phyloP scores from a whole-genome alignment of 2,888 invertebrate species.

The Geotrupes spiniger region DNA sequence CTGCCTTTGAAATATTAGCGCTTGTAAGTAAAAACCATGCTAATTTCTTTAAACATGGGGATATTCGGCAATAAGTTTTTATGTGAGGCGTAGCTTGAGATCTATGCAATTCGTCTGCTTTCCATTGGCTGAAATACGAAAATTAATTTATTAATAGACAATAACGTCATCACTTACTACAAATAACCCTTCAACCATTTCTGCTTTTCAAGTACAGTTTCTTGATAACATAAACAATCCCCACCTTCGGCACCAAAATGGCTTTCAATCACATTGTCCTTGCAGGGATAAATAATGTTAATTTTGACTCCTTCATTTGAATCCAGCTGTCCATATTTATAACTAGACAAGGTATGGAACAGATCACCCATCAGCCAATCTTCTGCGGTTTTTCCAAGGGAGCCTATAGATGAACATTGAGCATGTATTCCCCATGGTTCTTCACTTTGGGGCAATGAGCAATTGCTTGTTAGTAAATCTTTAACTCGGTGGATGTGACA shows the following conservation, averaged over 20 bases:
- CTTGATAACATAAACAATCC: slow-evolving; percentile 80
- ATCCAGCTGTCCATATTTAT: slow-evolving; percentile 55
- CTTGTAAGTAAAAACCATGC: slow-evolving; percentile 89
- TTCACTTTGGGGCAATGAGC: slow-evolving; percentile 49
- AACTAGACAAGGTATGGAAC: slow-evolving; percentile 59
- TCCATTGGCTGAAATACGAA: slow-evolving; percentile 72
- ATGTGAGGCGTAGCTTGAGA: slow-evolving; percentile 91
- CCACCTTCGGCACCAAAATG: slow-evolving; percentile 84
- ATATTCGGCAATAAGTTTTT: slow-evolving; percentile 81
- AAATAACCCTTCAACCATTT: slow-evolving; percentile 75
- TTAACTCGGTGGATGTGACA: slow-evolving; percentile 59
- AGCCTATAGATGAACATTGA: slow-evolving; percentile 91
- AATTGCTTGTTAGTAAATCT: slow-evolving; percentile 64
- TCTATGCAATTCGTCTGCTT: slow-evolving; percentile 65
- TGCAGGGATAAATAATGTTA: slow-evolving; percentile 67
- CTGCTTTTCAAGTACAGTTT: slow-evolving; percentile 74
- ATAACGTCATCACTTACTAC: slow-evolving; percentile 58
- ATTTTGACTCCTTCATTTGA: slow-evolving; percentile 58
- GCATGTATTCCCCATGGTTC: slow-evolving; percentile 61
- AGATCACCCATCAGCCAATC: slow-evolving; percentile 79
- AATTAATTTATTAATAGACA: not conserved
- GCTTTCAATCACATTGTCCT: slow-evolving; percentile 80
- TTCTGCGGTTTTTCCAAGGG: slow-evolving; percentile 67
- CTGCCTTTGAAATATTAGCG: slow-evolving; percentile 94
- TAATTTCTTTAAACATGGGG: slow-evolving; percentile 62